Base-by-base conservation (phyloP, 2,797 vertebrate genomes). In the Nasua narica region DNA sequence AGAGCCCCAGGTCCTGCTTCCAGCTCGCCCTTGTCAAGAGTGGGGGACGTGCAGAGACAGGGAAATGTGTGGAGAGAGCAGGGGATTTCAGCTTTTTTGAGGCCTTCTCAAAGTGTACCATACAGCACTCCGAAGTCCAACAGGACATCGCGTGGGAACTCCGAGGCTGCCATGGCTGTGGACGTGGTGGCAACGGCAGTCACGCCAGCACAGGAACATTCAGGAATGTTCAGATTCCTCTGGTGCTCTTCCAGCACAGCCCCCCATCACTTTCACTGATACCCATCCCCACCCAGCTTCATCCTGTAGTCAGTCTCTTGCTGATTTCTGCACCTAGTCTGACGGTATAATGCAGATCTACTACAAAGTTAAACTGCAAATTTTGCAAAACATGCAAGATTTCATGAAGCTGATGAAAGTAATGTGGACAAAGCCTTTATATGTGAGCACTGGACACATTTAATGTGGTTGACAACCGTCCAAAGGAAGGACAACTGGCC, bases 161-260 rank as follows among this genome's bases (percentile, higher is more conserved):
- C 37, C 4, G 1, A 72, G 52, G 56, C 32, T 19, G 50, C 65
- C 23, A 81, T 1, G 25, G 40, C 78, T 58, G 65, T 7, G 6
- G 52, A 60, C 27, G 3, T 7, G 1, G n/a, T 11, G 25, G n/a
- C 29, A 16, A 46, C 0, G 0, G 40, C 10, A 40, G 62, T 54
- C 19, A 48, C 8, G 21, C 27, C 50, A 46, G 54, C 29, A 27
- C 2, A 3, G 43, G 35, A 48, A 43, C 3, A 8, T 14, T 52
- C 37, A 25, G 18, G 43, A 46, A 54, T 11, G 13, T 7, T 54
- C 21, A n/a, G 18, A 25, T 54, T 23, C 29, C 43, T 29, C 29
- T 27, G 18, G 48, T 23, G 32, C 32, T 77, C 74, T 52, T 21
- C n/a, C 1, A 78, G 32, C 48, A 52, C 19, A 23, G 7, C 21